Base-by-base conservation (phyloP, 2,797 vertebrate genomes). In the Hydrolagus colliei region DNA sequence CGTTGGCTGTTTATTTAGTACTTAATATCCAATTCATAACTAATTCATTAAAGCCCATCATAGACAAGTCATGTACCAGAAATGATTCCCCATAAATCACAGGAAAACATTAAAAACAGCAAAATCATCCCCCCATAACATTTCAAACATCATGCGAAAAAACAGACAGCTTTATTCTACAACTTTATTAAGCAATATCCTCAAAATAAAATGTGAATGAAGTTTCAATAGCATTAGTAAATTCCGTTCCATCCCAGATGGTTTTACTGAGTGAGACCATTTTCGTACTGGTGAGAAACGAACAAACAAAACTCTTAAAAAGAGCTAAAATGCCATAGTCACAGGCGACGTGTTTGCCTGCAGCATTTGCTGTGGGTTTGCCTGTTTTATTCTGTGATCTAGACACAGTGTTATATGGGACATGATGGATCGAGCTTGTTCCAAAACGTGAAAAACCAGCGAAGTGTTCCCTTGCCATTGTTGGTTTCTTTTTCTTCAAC, bases 371-470 rank as follows among this genome's bases (percentile, higher is more conserved):
- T 84, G 79, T 41, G 79, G 79, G 79, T 84, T 41, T 68, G 79
- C 67, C 79, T 18, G 79, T 84, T 71, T 84, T 84, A 84, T 84
- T 84, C 79, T 84, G 79, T 68, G 79, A 71, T 52, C 79, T 41
- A 67, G 79, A 84, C 79, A 52, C 41, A 67, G 63, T 84, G 65
- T 86, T 61, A 73, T 71, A 61, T 41, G 27, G 91, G 91, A 92
- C 91, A 92, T 93, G 92, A 95, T 94, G 92, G 93, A 95, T 94
- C 77, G 91, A 89, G 86, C 80, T 85, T 89, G 88, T 90, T 88
- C 90, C 89, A 90, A 86, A 92, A 90, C 89, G 87, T 87, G 88
- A 87, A 89, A 89, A 89, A 72, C 87, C 88, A 89, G 91, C 89
- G 90, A 91, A 93, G 90, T 84, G 90, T 86, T 91, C 90, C 89